Conservation (phyloP, 2,797 vertebrate genomes). For the Tauraco hartlaubi region DNA sequence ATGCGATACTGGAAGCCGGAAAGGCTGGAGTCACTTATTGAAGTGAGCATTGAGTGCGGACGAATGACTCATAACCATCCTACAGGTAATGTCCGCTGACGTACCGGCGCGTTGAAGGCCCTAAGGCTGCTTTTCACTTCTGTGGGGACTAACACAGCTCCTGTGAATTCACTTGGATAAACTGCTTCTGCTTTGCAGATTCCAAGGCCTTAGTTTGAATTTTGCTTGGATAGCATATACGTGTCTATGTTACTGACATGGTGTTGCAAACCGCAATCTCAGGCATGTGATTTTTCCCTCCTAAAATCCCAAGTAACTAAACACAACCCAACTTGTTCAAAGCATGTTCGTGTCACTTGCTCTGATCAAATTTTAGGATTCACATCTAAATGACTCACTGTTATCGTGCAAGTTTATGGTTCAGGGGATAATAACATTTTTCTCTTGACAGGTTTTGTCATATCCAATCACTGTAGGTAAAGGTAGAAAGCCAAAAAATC, state of each 20-base stretch:
- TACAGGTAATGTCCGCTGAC: slow-evolving; percentile 83
- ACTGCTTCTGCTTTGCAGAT: not conserved
- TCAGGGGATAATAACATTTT: slow-evolving; percentile 11
- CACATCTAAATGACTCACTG: not conserved
- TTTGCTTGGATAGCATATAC: not conserved
- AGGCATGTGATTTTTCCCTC: not conserved
- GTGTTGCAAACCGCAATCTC: not conserved
- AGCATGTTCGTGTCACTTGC: not conserved
- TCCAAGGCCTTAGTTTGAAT: not conserved
- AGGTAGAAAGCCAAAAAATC: not conserved
- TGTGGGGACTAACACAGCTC: fast-evolving
- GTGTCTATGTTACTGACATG: not conserved
- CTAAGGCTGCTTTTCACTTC: not conserved
- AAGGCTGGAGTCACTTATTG: slow-evolving; percentile 89
- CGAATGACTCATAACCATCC: slow-evolving; percentile 99
- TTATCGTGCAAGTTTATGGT: not conserved
- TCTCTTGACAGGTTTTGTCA: slow-evolving; percentile 19
- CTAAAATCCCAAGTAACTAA: not conserved
- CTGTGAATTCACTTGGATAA: not conserved
- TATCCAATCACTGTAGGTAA: not conserved
- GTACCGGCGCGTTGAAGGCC: fast-evolving
- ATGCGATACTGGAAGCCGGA: slow-evolving; percentile 97
- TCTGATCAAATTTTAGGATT: not conserved
- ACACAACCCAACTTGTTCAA: not conserved
- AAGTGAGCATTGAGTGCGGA: slow-evolving; percentile 95